A percentile compares a stretch with the other conserved stretches of the same genome.
phyloP scores from a whole-genome alignment of 2,888 invertebrate genomes.

The Pelosia muscerda region DNA sequence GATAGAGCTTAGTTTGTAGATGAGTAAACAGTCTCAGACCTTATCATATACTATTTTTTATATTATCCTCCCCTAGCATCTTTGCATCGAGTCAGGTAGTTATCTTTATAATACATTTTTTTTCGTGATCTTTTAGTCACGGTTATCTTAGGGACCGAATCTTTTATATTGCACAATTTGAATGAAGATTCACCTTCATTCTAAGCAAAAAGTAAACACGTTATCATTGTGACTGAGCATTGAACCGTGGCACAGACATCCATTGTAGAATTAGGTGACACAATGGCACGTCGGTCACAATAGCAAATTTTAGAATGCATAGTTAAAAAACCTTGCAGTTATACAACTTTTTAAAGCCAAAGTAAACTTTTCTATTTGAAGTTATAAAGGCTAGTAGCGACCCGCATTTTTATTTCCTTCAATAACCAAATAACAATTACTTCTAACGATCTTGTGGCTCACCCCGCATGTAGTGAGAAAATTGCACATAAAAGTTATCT shows the following conservation, averaged over 20 bases:
- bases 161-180: constrained; percentile 82
- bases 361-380: constrained; percentile 55
- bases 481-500: constrained; percentile 78
- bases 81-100: constrained; percentile 60
- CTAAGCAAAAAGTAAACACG: constrained; percentile 82
- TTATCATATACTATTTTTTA: constrained; percentile 38
- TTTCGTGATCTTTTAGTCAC: constrained; percentile 70
- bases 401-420: constrained; percentile 79
- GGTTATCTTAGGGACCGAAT: constrained; percentile 77
- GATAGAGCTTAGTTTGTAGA: constrained; percentile 30
- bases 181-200: constrained; percentile 74
- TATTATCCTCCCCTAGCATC: constrained; percentile 42
- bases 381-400: constrained; percentile 60
- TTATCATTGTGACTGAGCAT: constrained; percentile 78
- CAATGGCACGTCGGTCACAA: constrained; percentile 77
- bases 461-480: constrained; percentile 79
- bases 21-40: constrained; percentile 29
- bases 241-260: constrained; percentile 79
- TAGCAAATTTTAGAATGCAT: constrained; percentile 77
- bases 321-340: constrained; percentile 62
- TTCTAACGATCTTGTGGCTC: constrained; percentile 82
- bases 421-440: constrained; percentile 76
- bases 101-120: constrained; percentile 50
- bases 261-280: constrained; percentile 77
- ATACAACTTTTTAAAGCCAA: constrained; percentile 66